Percentiles rank a stretch among this genome's conserved stretches.
Conservation (phyloP, 2,113 vertebrate species). For the Rhinogobius similis region DNA sequence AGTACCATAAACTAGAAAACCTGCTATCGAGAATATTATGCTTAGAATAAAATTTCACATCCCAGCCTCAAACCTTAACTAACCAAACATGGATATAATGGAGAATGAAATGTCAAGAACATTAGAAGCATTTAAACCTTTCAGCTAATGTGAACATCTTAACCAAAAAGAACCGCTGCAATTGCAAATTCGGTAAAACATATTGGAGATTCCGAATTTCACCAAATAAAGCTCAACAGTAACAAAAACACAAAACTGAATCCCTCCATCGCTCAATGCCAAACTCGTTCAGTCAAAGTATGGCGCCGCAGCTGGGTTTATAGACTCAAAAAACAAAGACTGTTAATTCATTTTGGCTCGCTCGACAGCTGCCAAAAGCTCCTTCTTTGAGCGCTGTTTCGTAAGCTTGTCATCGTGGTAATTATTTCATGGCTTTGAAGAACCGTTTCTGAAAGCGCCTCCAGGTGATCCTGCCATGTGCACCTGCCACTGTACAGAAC, state of each 20-base stretch:
- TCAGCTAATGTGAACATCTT: no score
- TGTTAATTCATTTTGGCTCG: background rate
- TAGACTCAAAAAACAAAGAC: background rate
- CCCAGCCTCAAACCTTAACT: no score
- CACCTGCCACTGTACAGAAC: constrained; percentile 12
- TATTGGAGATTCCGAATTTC: no score
- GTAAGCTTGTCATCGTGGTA: background rate
- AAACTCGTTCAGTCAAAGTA: background rate
- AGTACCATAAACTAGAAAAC: no score
- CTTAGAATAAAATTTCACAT: no score
- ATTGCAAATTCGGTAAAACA: no score
- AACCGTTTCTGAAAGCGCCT: background rate
- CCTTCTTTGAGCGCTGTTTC: background rate
- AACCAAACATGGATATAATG: no score
- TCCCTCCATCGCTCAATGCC: background rate
- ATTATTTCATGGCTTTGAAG: background rate
- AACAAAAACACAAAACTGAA: background rate
- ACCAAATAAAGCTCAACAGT: background rate
- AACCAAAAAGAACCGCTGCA: no score
- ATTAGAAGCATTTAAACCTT: no score
- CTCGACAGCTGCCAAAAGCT: background rate
- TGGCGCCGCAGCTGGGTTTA: background rate
- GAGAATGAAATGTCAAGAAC: no score
- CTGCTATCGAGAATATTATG: no score
- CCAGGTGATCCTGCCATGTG: background rate